Base-by-base conservation (phyloP, 2,888 invertebrate species). In the Volucella inanis region DNA sequence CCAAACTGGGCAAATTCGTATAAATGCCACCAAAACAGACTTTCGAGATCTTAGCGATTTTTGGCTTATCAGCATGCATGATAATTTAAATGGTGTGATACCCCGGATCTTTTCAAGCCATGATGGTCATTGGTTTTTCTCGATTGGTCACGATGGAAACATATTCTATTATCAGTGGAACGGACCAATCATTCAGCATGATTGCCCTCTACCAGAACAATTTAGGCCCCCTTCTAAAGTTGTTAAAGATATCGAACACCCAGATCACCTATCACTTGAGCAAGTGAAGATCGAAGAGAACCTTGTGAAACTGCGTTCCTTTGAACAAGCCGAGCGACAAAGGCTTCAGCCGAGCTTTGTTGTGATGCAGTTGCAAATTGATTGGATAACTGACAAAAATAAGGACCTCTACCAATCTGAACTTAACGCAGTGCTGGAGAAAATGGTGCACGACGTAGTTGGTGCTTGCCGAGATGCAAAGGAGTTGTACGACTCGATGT, bases 91-190 rank as follows among this genome's bases (percentile, higher is more conserved):
- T 39, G 97, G 97, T 8, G 93, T 92, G 12, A 93, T 97, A 41
- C 94, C 94, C 0, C 93, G 93, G 76, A 92, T 97, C 71, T 93
- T 94, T 76, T 93, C 95, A 83, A 95, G 94, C 88, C 92, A 92
- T 70, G 94, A 96, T 90, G 89, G 90, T 0, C 88, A 90, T 38
- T 90, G 90, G 83, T 86, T 96, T 8, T 94, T 94, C 75, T 93
- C 95, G 0, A 94, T 95, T 88, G 97, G 97, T 0, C 89, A 93
- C 15, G 97, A 97, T 90, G 96, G 96, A 4, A 96, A 97, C 89
- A 93, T 97, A 65, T 97, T 97, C 89, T 93, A 95, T 0, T 97
- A 94, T 88, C 88, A 90, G 0, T 94, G 95, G 88, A 93, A 93
- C 84, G 89, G 90, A 0, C 89, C 90, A 0, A 78, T 72, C 54